These are phyloP conservation scores for Drosophila eohydei DNA, from an alignment of 2,888 invertebrate species.

Conservation along the genomic window DNA sequence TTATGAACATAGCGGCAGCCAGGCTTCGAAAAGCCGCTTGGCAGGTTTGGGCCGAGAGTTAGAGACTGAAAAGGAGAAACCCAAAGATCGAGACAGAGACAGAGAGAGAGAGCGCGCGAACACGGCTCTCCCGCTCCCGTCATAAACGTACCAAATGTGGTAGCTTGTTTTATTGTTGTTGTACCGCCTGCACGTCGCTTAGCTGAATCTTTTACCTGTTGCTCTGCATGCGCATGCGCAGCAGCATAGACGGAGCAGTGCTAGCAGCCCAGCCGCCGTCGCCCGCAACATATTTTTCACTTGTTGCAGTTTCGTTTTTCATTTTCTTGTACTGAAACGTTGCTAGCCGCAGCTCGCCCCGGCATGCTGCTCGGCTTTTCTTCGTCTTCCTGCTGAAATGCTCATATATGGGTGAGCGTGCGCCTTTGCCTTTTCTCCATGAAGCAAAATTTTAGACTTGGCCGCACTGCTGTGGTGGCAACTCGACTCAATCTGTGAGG, in stretches of 20 bases:
- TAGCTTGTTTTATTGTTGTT: conserved; percentile 64
- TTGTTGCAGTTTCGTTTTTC: conserved; percentile 83
- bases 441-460: conserved; percentile 19
- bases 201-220: conserved; percentile 64
- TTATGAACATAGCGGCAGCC: conserved; percentile 65
- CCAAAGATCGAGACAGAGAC: not conserved
- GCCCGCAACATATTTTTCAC: conserved; percentile 81
- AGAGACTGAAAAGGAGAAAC: conserved; percentile 16
- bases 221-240: conserved; percentile 36
- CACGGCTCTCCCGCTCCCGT: conserved; percentile 40
- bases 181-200: conserved; percentile 35
- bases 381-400: conserved; percentile 21
- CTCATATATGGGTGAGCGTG: conserved; percentile 32
- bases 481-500: conserved; percentile 25
- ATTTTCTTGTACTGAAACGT: conserved; percentile 71
- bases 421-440: conserved; percentile 24
- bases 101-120: conserved; percentile 12
- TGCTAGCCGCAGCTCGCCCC: conserved; percentile 38
- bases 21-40: conserved; percentile 77
- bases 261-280: conserved; percentile 38
- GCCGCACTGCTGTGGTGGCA: conserved; percentile 16
- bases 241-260: conserved; percentile 41
- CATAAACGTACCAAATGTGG: conserved; percentile 75
- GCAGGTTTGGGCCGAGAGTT: conserved; percentile 64
- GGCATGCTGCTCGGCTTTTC: conserved; percentile 28